Conservation (phyloP, 1,140 invertebrate genomes). For the Brachionus plicatilis region DNA sequence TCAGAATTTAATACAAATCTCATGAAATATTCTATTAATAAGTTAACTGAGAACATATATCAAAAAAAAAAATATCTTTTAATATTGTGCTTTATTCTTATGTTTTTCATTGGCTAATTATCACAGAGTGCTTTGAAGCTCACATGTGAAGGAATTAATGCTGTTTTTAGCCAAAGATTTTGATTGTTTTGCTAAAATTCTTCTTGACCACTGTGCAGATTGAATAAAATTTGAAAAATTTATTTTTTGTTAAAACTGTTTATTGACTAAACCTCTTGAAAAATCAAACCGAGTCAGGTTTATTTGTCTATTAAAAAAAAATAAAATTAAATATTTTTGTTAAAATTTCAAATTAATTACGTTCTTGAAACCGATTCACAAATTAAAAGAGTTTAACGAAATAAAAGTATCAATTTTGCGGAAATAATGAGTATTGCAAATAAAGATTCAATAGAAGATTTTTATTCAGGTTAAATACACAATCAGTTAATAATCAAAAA, state of each 20-base stretch:
- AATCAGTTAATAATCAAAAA: neutral
- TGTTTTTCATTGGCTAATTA: neutral
- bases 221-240: neutral
- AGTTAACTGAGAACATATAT: neutral
- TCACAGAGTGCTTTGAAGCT: neutral
- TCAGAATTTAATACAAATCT: neutral
- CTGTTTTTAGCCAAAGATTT: neutral
- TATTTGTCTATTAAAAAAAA: neutral
- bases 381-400: neutral
- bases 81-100: neutral
- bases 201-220: neutral
- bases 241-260: neutral
- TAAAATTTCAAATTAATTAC: neutral
- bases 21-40: neutral
- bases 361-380: neutral
- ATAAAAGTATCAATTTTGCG: no score
- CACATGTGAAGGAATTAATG: neutral
- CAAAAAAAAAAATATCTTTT: neutral
- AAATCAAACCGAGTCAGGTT: neutral
- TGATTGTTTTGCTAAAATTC: neutral
- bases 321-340: neutral
- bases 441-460: neutral
- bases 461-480: neutral
- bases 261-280: neutral
- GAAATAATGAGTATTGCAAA: no score